phyloP scores from a whole-genome alignment of 2,113 vertebrate genomes.

The Solea senegalensis region DNA sequence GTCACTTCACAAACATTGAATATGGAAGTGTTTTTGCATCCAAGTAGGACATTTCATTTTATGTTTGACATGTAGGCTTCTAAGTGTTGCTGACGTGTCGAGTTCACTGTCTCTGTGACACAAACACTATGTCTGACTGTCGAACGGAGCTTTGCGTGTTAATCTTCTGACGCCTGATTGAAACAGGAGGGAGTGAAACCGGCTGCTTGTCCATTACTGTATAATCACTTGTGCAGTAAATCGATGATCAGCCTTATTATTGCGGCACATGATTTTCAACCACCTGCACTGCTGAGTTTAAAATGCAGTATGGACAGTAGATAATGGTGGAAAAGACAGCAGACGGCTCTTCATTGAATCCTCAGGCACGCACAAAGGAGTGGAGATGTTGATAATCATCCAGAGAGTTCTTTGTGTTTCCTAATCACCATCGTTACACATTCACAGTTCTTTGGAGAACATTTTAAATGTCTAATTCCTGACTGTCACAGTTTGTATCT shows the following conservation, averaged over 20 bases:
- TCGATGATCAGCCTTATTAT: not conserved
- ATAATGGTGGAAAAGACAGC: not conserved
- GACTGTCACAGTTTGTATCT: not conserved
- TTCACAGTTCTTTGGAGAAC: conserved; percentile 4
- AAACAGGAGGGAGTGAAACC: not conserved
- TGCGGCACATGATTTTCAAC: not conserved
- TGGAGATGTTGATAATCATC: not conserved
- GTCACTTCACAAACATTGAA: too few relatives aligned
- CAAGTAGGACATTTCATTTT: too few relatives aligned
- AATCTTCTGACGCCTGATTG: too few relatives aligned
- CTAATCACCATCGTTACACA: conserved; percentile 8
- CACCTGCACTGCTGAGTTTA: not conserved
- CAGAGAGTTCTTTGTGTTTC: not conserved
- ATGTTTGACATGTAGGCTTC: too few relatives aligned
- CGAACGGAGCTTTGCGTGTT: too few relatives aligned
- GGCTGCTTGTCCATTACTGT: not conserved
- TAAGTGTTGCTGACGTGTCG: too few relatives aligned
- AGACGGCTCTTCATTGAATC: conserved; percentile 32
- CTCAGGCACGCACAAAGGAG: conserved; percentile 6
- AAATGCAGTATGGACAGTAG: not conserved
- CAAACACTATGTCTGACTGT: too few relatives aligned
- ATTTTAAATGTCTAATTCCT: conserved; percentile 18
- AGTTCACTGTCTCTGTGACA: too few relatives aligned
- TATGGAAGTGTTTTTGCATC: too few relatives aligned
- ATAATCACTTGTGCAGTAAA: not conserved